Base-by-base conservation (phyloP, 1,140 invertebrate genomes). In the Arctopsyche grandis region DNA sequence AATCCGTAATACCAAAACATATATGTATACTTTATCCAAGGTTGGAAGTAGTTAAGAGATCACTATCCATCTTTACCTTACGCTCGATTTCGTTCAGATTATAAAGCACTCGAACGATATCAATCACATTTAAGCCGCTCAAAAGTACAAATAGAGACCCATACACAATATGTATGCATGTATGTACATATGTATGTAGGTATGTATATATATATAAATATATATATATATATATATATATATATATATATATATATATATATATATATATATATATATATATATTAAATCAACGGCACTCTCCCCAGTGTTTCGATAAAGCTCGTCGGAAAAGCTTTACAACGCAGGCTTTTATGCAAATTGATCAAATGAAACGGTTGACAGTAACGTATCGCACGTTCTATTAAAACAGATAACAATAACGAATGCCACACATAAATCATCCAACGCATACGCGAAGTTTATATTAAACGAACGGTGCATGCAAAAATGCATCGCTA, bases 321-420 rank as follows among this genome's bases (percentile, higher is more conserved):
- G n/a, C 63, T 66, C 63, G 63, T 60, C n/a, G 29, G 29, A 38
- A 38, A 38, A 38, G 29, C 29, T 38, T 7, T 38, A 38, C 29
- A 38, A 38, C 29, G 48, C 12, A 52, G 3, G 58, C 58, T 60
- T 60, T 60, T 60, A 66, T 66, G 63, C 63, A 66, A 66, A 66
- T 66, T 66, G 63, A 24, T 66, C 22, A 26, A 66, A 66, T n/a
- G 63, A 26, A 66, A 66, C 24, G 63, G 21, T 26, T 22, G 24
- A 66, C 24, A 66, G 21, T 66, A 66, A 66, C 63, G 24, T 66
- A 66, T 66, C 21, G 63, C 63, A 22, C 22, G 5, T 66, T 66
- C 24, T 66, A 66, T 66, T 66, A 66, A 66, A 66, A 66, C 24
- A 21, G 63, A 66, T 66, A 66, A 66, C 63, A 66, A 66, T 66